These are phyloP conservation scores for Sebastes ruberrimus DNA, from an alignment of 2,797 vertebrate species.

Conservation along the genomic window DNA sequence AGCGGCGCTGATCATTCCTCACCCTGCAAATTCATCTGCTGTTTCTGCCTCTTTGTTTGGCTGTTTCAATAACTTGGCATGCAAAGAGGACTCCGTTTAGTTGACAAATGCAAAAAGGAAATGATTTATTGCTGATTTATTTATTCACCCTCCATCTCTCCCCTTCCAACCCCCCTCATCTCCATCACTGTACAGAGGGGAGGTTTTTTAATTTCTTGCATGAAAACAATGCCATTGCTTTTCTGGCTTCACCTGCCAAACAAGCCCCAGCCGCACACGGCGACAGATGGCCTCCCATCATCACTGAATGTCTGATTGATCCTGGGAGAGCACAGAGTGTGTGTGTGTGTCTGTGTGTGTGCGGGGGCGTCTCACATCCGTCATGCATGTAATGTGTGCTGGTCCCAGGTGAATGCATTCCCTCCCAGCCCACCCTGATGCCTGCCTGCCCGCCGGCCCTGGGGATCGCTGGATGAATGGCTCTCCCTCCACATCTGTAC, in stretches of 20 bases:
- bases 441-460: constrained; percentile 57
- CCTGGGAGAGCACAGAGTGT: constrained; percentile 58
- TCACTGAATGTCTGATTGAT: constrained; percentile 88
- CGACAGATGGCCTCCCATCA: constrained; percentile 87
- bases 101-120: constrained; percentile 85
- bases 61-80: constrained; percentile 84
- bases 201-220: constrained; percentile 82
- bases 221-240: constrained; percentile 86
- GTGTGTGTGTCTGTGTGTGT: neutral
- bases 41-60: constrained; percentile 80
- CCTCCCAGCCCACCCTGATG: constrained; percentile 61
- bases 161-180: constrained; percentile 73
- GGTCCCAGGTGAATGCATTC: constrained; percentile 75
- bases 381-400: constrained; percentile 77
- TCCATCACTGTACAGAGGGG: constrained; percentile 79
- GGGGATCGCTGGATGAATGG: constrained; percentile 80
- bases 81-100: constrained; percentile 80
- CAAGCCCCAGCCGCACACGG: constrained; percentile 75
- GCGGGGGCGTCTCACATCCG: constrained; percentile 66
- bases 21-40: constrained; percentile 79
- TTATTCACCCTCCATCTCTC: constrained; percentile 77
- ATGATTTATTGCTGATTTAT: constrained; percentile 87
- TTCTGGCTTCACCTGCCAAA: constrained; percentile 83
- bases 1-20: constrained; percentile 73
- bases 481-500: constrained; percentile 73